Base-by-base conservation (phyloP, 2,888 invertebrate species). In the Cerceris rybyensis region DNA sequence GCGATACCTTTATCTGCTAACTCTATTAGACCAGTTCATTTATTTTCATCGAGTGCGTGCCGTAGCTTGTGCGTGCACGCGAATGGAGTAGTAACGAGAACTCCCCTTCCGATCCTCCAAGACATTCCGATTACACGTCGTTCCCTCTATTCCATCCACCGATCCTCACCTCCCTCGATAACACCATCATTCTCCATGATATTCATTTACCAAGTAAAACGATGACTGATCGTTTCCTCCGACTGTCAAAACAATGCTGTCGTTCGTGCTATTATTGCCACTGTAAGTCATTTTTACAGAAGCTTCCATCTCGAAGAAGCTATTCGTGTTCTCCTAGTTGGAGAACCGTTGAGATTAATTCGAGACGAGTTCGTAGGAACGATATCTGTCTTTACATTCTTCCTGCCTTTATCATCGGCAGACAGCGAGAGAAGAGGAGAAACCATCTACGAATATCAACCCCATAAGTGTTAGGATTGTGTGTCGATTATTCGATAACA, bases 1-100 rank as follows among this genome's bases (percentile, higher is more conserved):
- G 8, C 69, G 86, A 85, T 85, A 83, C 81, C 83, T 86, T 80
- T 77, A 83, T 73, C 77, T 67, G 71, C 78, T 81, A 83, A 83
- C 79, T 75, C 73, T 68, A 65, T 75, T 81, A 81, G 65, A 75
- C 67, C 50, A 70, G 75, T 70, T 74, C 81, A 81, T 85, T 84
- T 83, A 83, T 81, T 83, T 55, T 63, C 71, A 75, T 85, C 70
- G 68, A 52, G 39, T 28, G 28, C 28, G 28, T 28, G 28, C 28
- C 28, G 28, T 41, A 55, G 1, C 50, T 50, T 5, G 14, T 42
- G 52, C 41, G 16, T 28, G 39, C 9, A 39, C 60, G 39, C 39
- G 63, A 61, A 65, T 60, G 14, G 43, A 66, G 70, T 54, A 72
- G 72, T 66, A 60, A 54, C 58, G 72, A 52, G 71, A 58, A 28